Conservation (phyloP, 2,888 invertebrate species). For the Esperia sulphurella region DNA sequence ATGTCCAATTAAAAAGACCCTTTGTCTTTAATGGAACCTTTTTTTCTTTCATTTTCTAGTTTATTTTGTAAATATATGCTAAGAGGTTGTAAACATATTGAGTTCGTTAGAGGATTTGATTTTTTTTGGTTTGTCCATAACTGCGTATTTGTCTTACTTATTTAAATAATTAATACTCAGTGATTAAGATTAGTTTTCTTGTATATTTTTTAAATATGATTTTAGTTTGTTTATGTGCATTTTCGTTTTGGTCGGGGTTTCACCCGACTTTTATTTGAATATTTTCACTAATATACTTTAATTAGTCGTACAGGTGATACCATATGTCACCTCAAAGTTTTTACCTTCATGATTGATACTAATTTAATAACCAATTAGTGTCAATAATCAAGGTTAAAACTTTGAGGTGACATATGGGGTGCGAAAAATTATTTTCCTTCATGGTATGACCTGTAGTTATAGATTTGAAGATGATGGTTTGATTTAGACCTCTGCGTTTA, state of each 20-base stretch:
- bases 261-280: slow-evolving; percentile 10
- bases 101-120: neutral
- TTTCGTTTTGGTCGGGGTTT: slow-evolving; percentile 6
- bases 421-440: no score
- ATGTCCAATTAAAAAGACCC: no score
- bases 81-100: neutral
- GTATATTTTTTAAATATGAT: slow-evolving; percentile 9
- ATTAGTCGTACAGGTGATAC: neutral
- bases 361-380: no score
- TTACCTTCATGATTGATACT: no score
- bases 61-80: slow-evolving; percentile 1
- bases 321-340: no score
- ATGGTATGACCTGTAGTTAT: no score
- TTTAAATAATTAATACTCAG: no score
- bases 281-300: slow-evolving; percentile 9
- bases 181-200: slow-evolving; percentile 4
- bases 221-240: slow-evolving; percentile 13
- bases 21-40: neutral
- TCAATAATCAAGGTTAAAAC: no score
- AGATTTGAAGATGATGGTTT: slow-evolving; percentile 3
- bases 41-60: neutral
- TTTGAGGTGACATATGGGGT: no score
- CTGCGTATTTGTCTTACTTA: neutral
- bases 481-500: slow-evolving; percentile 2
- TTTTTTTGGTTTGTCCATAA: slow-evolving; percentile 1